phyloP scores from a whole-genome alignment of 2,888 invertebrate species.

The Drosophila hamatofila region DNA sequence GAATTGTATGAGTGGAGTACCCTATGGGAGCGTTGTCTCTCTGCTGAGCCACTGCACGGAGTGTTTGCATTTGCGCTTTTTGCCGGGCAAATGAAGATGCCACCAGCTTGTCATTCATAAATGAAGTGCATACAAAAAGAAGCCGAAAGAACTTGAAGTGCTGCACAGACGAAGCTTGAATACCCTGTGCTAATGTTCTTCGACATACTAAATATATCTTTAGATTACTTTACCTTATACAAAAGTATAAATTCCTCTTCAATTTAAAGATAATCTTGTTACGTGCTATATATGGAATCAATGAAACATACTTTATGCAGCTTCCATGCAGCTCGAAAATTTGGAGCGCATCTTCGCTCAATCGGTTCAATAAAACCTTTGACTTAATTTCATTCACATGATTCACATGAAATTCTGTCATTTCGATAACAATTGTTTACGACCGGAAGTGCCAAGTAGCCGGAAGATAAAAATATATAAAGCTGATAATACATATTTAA shows the following conservation, averaged over 20 bases:
- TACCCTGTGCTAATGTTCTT: neutral
- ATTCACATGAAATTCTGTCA: constrained; percentile 46
- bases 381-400: constrained; percentile 64
- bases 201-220: neutral
- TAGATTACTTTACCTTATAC: neutral
- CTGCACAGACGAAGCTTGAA: neutral
- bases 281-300: neutral
- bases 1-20: constrained; percentile 29
- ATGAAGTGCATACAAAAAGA: constrained; percentile 47
- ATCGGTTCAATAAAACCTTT: constrained; percentile 56
- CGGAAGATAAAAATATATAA: constrained; percentile 43
- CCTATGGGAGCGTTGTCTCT: constrained; percentile 11
- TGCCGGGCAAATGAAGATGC: constrained; percentile 3
- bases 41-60: constrained; percentile 20
- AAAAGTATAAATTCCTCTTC: too few species aligned
- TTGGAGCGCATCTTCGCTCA: constrained; percentile 31
- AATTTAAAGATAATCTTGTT: neutral
- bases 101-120: constrained; percentile 62
- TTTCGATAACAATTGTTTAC: constrained; percentile 43
- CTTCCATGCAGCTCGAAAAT: constrained; percentile 7
- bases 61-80: constrained; percentile 68
- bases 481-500: constrained; percentile 1
- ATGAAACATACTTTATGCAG: neutral
- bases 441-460: constrained; percentile 57
- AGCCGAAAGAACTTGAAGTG: neutral